Evolutionary conservation across 2,888 invertebrate species (phyloP), one percentile per base, ranked within the genome.

Genomic region (Idaea dimidiata): DNA sequence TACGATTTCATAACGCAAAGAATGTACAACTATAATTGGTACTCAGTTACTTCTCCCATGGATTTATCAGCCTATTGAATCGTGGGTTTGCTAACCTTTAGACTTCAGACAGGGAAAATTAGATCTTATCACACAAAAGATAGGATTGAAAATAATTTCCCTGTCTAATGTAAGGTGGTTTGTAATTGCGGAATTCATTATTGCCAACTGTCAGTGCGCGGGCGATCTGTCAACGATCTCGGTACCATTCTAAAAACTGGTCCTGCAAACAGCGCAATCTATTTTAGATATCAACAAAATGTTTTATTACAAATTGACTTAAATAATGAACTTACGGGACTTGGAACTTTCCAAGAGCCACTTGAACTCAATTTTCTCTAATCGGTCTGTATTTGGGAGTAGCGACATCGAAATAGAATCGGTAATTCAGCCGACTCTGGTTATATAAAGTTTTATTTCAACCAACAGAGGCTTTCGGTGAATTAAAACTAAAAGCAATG

Each of bases 181-280:
- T 74, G 73, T 78, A 76, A 81, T 77, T 77, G 74, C 71, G 65
- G 74, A 79, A 78, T 81, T 80, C 76, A 76, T 83, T 79, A 77
- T 66, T 63, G 70, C 72, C 66, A 72, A 71, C 80, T 78, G 79
- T 78, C 76, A 74, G 73, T 72, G 67, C 66, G 71, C 72, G 66
- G 71, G 74, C 77, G 76, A 78, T 79, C 75, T 81, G 76, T 80
- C 76, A 78, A 74, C 71, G 63, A 67, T 76, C 64, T 69, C 61
- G 64, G 72, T 71, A 68, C 67, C 74, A 75, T 76, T 74, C 73
- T 71, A 67, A 71, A 75, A 74, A 73, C 75, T 69, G 69, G 71
- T 69, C 73, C 68, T 66, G 66, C 68, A 67, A 43, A 43, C 43
- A 8, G 8, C 43, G 43, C 43, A 43, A 72, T 68, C 71, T 62